Conservation (phyloP, 2,888 invertebrate genomes). For the Zonitis immaculata region DNA sequence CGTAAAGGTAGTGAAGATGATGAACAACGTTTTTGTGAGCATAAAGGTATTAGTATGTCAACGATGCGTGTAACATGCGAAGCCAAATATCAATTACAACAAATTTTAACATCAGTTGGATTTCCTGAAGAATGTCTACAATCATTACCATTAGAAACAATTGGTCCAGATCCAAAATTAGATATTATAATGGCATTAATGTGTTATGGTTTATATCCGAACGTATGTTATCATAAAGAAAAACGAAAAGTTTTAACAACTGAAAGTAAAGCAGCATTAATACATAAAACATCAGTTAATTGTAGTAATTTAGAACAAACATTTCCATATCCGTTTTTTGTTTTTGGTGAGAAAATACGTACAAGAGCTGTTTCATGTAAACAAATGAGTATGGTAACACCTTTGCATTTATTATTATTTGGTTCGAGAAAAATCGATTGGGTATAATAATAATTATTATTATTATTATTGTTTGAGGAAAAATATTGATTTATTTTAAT, state of each 20-base stretch:
- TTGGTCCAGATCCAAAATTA: slow-evolving; percentile 70
- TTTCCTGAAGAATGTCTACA: slow-evolving; percentile 86
- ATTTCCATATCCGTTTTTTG: slow-evolving; percentile 92
- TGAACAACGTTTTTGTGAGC: slow-evolving; percentile 84
- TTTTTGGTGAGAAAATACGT: slow-evolving; percentile 97
- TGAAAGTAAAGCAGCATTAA: slow-evolving; percentile 89
- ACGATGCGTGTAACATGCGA: slow-evolving; percentile 89
- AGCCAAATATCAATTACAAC: slow-evolving; percentile 67
- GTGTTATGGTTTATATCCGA: slow-evolving; percentile 91
- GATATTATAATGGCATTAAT: slow-evolving; percentile 83
- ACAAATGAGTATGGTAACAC: slow-evolving; percentile 90
- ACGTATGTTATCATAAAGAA: slow-evolving; percentile 92
- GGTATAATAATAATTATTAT: slow-evolving; percentile 39
- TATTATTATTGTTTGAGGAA: background rate
- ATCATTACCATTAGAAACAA: slow-evolving; percentile 69
- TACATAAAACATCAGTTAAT: slow-evolving; percentile 96
- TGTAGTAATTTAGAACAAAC: slow-evolving; percentile 76
- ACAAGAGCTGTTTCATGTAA: slow-evolving; percentile 95
- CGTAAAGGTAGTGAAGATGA: slow-evolving; percentile 65
- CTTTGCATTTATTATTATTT: slow-evolving; percentile 87
- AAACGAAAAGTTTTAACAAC: slow-evolving; percentile 94
- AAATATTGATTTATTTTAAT: background rate
- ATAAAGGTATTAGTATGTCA: slow-evolving; percentile 80
- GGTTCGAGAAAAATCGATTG: slow-evolving; percentile 84
- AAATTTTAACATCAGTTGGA: slow-evolving; percentile 64